These are phyloP conservation scores for Atherix ibis DNA, from an alignment of 2,888 invertebrate genomes.

Conservation along the genomic window DNA sequence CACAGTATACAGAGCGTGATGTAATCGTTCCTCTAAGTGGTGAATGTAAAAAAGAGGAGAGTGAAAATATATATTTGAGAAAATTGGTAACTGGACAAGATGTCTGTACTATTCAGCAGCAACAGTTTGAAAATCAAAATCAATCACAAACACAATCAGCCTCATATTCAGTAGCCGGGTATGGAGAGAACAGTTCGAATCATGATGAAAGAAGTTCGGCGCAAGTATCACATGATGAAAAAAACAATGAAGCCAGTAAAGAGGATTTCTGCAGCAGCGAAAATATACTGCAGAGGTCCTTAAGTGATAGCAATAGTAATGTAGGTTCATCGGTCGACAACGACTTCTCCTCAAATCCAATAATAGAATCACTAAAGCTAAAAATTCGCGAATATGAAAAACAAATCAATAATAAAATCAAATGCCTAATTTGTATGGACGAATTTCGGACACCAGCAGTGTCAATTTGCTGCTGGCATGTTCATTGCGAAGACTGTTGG, in stretches of 20 bases:
- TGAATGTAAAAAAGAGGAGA: slow-evolving; percentile 25
- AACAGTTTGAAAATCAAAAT: too few relatives aligned
- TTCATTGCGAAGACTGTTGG: slow-evolving; percentile 79
- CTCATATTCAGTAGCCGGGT: slow-evolving; percentile 3
- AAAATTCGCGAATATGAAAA: slow-evolving; percentile 62
- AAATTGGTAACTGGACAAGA: slow-evolving; percentile 20
- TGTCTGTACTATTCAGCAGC: slow-evolving; percentile 2
- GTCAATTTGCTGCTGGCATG: slow-evolving; percentile 93
- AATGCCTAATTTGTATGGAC: slow-evolving; percentile 83
- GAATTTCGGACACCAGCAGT: slow-evolving; percentile 73
- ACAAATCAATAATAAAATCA: slow-evolving; percentile 45
- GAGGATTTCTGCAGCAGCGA: not conserved
- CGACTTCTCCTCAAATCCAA: slow-evolving; percentile 12
- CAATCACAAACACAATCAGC: slow-evolving; percentile 5
- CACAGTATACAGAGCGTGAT: slow-evolving; percentile 71
- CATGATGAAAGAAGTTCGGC: not conserved
- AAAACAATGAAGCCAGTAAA: not conserved
- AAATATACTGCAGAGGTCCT: not conserved
- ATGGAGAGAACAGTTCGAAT: not conserved
- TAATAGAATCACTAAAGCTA: slow-evolving; percentile 58
- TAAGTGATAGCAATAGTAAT: not conserved
- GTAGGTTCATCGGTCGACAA: slow-evolving; percentile 1
- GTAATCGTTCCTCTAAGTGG: slow-evolving; percentile 37
- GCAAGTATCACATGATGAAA: slow-evolving; percentile 1
- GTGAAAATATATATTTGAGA: slow-evolving; percentile 25